Base-by-base conservation (phyloP, 92 coral and sea anemone species). In the Epizoanthus scotinus region DNA sequence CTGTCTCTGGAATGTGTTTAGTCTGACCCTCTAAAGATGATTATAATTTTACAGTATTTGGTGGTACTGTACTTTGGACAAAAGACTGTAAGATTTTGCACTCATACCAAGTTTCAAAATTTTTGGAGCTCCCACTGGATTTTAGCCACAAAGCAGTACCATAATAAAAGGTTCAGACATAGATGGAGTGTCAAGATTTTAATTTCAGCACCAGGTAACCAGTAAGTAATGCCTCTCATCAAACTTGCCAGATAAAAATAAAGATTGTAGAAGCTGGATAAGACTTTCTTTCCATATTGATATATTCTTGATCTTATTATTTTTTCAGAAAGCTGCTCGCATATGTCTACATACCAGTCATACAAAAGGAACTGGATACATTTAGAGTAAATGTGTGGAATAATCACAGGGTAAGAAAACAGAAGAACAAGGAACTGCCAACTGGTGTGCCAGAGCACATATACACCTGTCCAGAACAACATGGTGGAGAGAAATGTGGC, bases 401-500 rank as follows among this genome's bases (percentile, higher is more conserved):
- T 61, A 91, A 80, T 65, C 90, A 85, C 87, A 55, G 89, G 70
- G 50, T 82, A 62, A 67, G 89, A 38, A 90, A 66, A 78, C 89
- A 88, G 72, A 84, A 63, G 77, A 69, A 60, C 26, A 88, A 90
- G 70, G 87, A 77, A 61, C 94, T 88, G 74, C 91, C 94, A 28
- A 82, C 87, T 36, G 94, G 91, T 27, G 83, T 90, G n/a, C 91
- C 94, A 49, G 94, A 90, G 78, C 91, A 90, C 63, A 88, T 90
- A 61, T 84, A 87, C 82, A 66, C 49, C 63, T 84, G 84, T 55
- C 91, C 94, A 6, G 87, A 90, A 27, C 40, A 69, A 50, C 50
- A 90, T 87, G 91, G 88, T 83, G 91, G 88, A 61, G 77, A 83
- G 83, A 90, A 78, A 54, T 87, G 89, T 90, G 94, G 94, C 13